Evolutionary conservation across 1,140 invertebrate genomes (phyloP).

Genomic region (Ganaspis sp.): DNA sequence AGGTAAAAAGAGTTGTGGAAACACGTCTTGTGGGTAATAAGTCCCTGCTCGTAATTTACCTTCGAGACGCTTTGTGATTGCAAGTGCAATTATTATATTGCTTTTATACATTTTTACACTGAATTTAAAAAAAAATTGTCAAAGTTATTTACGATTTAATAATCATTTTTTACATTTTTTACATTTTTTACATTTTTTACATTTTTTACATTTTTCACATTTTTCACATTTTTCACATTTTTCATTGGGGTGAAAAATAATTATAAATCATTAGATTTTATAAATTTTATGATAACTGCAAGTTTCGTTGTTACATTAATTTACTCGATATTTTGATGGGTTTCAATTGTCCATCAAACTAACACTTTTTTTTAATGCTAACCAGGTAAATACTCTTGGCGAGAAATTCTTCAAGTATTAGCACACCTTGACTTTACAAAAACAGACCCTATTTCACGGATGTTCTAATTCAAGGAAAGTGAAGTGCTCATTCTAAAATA

Average conservation of each 20-base stretch:
- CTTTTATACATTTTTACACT: constrained; percentile 34
- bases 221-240: too few relatives aligned
- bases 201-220: neutral
- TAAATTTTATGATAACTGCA: too few relatives aligned
- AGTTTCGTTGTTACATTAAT: too few relatives aligned
- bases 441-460: constrained; percentile 46
- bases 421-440: neutral
- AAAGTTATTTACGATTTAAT: too few relatives aligned
- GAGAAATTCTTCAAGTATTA: neutral
- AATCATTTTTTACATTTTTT: too few relatives aligned
- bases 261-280: too few relatives aligned
- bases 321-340: too few relatives aligned
- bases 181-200: neutral
- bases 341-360: constrained; percentile 25
- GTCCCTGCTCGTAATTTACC: constrained; percentile 52
- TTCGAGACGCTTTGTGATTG: constrained; percentile 45
- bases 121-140: too few relatives aligned
- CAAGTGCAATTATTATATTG: constrained; percentile 35
- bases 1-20: constrained; percentile 1
- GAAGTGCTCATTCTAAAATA: neutral
- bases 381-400: neutral
- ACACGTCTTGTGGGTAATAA: constrained; percentile 47
- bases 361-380: constrained; percentile 47
- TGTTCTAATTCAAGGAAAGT: constrained; percentile 52
- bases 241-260: too few relatives aligned